Evolutionary conservation across 2,113 vertebrate species (phyloP).

Genomic region (Oncorhynchus kisutch): DNA sequence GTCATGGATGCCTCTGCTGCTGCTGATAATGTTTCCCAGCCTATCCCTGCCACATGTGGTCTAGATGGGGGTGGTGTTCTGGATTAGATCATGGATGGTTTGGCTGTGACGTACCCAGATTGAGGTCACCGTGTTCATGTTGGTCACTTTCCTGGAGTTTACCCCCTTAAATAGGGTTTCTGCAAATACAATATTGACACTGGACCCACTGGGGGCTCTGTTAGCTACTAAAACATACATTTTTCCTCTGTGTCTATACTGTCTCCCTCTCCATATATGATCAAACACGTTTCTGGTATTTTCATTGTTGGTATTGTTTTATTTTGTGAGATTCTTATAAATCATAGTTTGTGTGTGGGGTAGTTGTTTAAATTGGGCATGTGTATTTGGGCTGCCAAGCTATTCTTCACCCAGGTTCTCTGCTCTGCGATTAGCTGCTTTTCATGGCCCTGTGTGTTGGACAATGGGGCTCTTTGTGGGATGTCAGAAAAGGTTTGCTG

Average conservation of each 20-base stretch:
- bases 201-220: constrained; percentile 25
- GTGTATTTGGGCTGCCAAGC: constrained; percentile 55
- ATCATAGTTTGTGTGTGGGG: constrained; percentile 47
- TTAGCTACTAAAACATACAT: constrained; percentile 25
- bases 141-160: constrained; percentile 50
- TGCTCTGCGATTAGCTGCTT: constrained; percentile 14
- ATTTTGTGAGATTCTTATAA: constrained; percentile 36
- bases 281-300: constrained; percentile 40
- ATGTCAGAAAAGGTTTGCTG: constrained; percentile 49
- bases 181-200: constrained; percentile 65
- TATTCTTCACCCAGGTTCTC: constrained; percentile 58
- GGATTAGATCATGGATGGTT: constrained; percentile 39
- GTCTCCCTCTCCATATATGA: constrained; percentile 30
- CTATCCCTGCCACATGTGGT: constrained; percentile 4
- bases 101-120: constrained; percentile 28
- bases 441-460: constrained; percentile 33
- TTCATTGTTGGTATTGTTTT: constrained; percentile 38
- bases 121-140: constrained; percentile 42
- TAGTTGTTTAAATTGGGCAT: constrained; percentile 28
- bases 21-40: not conserved
- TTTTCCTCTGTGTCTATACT: constrained; percentile 36
- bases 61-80: constrained; percentile 7
- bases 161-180: constrained; percentile 41
- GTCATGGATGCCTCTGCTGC: not conserved
- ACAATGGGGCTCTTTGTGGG: constrained; percentile 59